Conservation (phyloP, 2,113 vertebrate genomes). For the Scophthalmus maximus region DNA sequence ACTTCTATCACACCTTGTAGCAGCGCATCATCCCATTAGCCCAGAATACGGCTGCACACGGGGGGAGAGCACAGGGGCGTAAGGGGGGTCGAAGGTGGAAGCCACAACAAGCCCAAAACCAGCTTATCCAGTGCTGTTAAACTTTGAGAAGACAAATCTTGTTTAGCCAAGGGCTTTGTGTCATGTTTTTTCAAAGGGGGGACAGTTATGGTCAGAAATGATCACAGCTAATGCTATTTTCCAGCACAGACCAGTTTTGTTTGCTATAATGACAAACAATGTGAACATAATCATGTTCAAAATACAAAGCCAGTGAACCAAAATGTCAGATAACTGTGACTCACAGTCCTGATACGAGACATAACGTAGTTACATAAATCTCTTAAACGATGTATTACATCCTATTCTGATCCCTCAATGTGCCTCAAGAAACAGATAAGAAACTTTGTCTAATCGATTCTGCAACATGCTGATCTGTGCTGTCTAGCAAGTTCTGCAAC, state of each 20-base stretch:
- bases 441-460: constrained; percentile 68
- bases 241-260: not conserved
- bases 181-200: constrained; percentile 19
- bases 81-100: constrained; percentile 41
- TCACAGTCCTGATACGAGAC: constrained; percentile 4
- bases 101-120: constrained; percentile 49
- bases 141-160: constrained; percentile 60
- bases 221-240: constrained; percentile 15
- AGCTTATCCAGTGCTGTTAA: constrained; percentile 55
- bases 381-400: constrained; percentile 32
- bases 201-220: constrained; percentile 35
- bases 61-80: constrained; percentile 29
- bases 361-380: constrained; percentile 7
- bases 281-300: not conserved
- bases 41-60: constrained; percentile 35
- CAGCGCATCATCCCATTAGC: constrained; percentile 79
- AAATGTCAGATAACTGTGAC: not conserved
- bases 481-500: constrained; percentile 74
- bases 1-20: constrained; percentile 59
- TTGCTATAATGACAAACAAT: not conserved
- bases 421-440: constrained; percentile 59
- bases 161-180: constrained; percentile 51
- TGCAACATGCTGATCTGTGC: constrained; percentile 76
- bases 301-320: not conserved
- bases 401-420: constrained; percentile 39